A percentile compares a stretch with the other conserved stretches of the same genome.
These are phyloP conservation scores for Mastigias papua DNA, from an alignment of 30 jellyfish, hydroid and myxozoan genomes.

Conservation along the genomic window DNA sequence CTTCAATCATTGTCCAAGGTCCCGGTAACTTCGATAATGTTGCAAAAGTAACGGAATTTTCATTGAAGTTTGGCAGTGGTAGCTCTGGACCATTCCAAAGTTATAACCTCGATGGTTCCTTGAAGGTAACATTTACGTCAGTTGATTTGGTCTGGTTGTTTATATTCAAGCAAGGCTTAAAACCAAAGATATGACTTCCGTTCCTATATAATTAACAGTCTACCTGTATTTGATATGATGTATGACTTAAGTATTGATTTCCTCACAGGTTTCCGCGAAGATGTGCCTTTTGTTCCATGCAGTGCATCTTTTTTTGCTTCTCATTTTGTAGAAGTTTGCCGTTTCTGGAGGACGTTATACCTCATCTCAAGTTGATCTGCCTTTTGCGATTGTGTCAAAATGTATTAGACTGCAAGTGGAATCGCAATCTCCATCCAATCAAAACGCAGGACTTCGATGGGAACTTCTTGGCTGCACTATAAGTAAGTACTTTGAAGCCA, in stretches of 20 bases:
- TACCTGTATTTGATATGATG: too few species aligned
- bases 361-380: constrained; percentile 52
- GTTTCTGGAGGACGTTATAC: constrained; percentile 42
- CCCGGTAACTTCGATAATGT: constrained; percentile 37
- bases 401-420: constrained; percentile 69
- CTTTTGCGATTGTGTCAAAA: constrained; percentile 48
- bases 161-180: too few species aligned
- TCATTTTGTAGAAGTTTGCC: not conserved
- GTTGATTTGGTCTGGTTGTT: too few species aligned
- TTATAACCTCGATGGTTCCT: constrained; percentile 16
- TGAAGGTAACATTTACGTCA: constrained; percentile 65
- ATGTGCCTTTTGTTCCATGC: too few species aligned
- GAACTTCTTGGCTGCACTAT: constrained; percentile 74
- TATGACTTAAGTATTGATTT: too few species aligned
- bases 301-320: not conserved
- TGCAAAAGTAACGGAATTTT: constrained; percentile 51
- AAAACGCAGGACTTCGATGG: constrained; percentile 70
- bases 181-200: too few species aligned
- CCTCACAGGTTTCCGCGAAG: too few species aligned
- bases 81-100: constrained; percentile 9
- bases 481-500: not conserved
- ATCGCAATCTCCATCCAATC: constrained; percentile 17
- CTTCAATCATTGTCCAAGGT: constrained; percentile 61
- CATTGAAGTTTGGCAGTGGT: constrained; percentile 9
- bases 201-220: too few species aligned